Evolutionary conservation across 1,140 invertebrate species (phyloP).

Genomic region (Parasteatoda tepidariorum): DNA sequence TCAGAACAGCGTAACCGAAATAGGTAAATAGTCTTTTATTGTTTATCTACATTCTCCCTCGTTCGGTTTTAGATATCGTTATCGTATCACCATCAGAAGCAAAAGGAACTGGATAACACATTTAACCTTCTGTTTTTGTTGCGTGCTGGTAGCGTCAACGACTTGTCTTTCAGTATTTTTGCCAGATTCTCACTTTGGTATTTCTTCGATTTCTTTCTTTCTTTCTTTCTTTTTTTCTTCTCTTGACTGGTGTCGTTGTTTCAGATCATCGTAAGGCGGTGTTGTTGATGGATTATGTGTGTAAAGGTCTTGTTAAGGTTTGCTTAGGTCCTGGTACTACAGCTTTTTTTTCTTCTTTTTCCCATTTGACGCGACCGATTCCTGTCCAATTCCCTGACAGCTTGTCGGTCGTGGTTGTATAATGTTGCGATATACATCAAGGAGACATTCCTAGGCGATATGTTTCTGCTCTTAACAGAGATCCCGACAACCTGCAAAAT

Average conservation of each 20-base stretch:
- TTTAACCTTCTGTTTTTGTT: not conserved
- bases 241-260: not conserved
- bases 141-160: not conserved
- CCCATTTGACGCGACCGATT: constrained; percentile 25
- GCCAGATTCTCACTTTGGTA: not conserved
- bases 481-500: not conserved
- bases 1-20: not conserved
- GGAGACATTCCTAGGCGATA: not conserved
- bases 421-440: not conserved
- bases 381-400: constrained; percentile 35
- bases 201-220: not conserved
- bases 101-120: not conserved
- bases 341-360: no score
- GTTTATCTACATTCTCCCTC: not conserved
- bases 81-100: not conserved
- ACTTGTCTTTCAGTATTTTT: not conserved
- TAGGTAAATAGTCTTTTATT: not conserved
- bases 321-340: constrained; percentile 6
- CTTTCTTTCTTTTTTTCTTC: not conserved
- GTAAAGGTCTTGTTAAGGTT: not conserved
- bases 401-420: not conserved
- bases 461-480: not conserved
- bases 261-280: not conserved
- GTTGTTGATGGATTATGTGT: constrained; percentile 1
- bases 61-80: no score